Conservation (phyloP, 2,113 vertebrate genomes). For the Heterotis niloticus region DNA sequence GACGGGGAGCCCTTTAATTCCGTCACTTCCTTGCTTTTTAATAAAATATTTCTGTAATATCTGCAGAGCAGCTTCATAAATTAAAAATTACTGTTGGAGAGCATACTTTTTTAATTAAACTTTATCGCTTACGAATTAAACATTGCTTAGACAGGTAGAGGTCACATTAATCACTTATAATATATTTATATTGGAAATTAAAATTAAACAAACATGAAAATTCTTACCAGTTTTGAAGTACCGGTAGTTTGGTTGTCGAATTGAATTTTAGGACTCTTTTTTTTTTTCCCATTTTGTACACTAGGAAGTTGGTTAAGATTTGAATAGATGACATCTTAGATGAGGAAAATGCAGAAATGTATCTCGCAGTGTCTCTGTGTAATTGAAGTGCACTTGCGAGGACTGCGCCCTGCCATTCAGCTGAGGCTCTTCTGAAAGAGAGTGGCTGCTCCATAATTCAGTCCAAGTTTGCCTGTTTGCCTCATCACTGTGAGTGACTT, state of each 20-base stretch:
- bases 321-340: not conserved
- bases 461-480: not conserved
- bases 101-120: conserved; percentile 35
- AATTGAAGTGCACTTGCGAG: conserved; percentile 3
- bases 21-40: conserved; percentile 27
- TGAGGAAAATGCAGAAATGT: not conserved
- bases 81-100: conserved; percentile 31
- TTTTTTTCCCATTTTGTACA: conserved; percentile 20
- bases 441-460: not conserved
- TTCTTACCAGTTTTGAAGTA: conserved; percentile 15
- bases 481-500: not conserved
- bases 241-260: not conserved
- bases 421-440: not conserved
- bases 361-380: not conserved
- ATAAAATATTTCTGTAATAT: conserved; percentile 33
- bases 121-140: conserved; percentile 26
- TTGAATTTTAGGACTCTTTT: conserved; percentile 16
- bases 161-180: conserved; percentile 31
- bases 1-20: conserved; percentile 20
- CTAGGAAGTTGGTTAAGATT: not conserved
- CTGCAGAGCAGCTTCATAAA: conserved; percentile 26
- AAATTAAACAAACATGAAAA: conserved; percentile 15
- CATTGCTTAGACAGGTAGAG: conserved; percentile 30
- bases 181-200: conserved; percentile 34
- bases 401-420: not conserved